Base-by-base conservation (phyloP, 1,140 invertebrate genomes). In the Lepidostoma basale region DNA sequence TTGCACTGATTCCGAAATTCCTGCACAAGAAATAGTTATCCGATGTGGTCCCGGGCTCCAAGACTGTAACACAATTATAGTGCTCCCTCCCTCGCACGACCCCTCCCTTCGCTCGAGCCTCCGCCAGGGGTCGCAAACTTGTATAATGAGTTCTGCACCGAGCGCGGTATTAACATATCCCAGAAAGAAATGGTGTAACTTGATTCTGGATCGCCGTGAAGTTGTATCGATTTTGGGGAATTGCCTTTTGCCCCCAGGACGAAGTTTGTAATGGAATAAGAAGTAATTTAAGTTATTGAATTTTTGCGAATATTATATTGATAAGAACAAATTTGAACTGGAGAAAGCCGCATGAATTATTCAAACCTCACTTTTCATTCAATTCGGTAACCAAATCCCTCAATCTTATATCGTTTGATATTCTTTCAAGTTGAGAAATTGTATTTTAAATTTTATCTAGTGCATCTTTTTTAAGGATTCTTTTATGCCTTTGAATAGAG, bases 211-310 rank as follows among this genome's bases (percentile, higher is more conserved):
- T 3, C 45, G 18, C 22, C n/a, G 23, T 20, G 45, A 49, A 49
- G 45, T 23, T 23, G 45, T 49, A 49, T 49, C 20, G 45, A 49
- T 49, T 22, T 26, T 22, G 8, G 1, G 18, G 25, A 22, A 49
- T 49, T 49, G 45, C 45, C 45, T 23, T 10, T 22, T 23, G 23
- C 20, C 20, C 23, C 12, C 23, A 8, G 45, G 18, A n/a, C 18
- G 25, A 36, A 49, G 12, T 18, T 49, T 49, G 22, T 49, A 49
- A 49, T 49, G 45, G 25, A 49, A 49, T 49, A 49, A 22, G 25
- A 49, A 49, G 45, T 49, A 49, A 49, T 25, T 49, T 49, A 49
- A 49, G 18, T 49, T 49, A 49, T 49, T 49, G 45, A 49, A 49
- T 49, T 22, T 49, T 49, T 22, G 22, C 25, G 1, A 49, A 49